phyloP scores from a whole-genome alignment of 2,888 invertebrate species.

The Heliconius aoede region DNA sequence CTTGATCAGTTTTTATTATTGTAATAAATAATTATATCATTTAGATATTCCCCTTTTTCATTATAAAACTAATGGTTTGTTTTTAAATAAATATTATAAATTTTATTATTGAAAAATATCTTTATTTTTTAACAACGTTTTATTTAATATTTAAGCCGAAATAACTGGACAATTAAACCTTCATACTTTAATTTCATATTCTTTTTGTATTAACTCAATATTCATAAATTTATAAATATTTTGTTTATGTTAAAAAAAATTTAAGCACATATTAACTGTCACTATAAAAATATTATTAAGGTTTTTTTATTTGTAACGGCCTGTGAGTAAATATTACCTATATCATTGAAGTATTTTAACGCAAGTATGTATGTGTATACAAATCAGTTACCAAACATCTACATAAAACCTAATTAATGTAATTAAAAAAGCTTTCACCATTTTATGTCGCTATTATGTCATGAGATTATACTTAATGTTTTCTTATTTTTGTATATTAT shows the following conservation, averaged over 20 bases:
- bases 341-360: background rate
- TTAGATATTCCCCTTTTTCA: too few species aligned
- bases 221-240: background rate
- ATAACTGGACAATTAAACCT: too few species aligned
- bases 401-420: background rate
- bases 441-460: background rate
- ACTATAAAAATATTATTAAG: background rate
- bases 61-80: too few species aligned
- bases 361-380: background rate
- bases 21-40: too few species aligned
- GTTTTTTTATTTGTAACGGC: background rate
- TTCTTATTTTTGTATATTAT: background rate
- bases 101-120: too few species aligned
- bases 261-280: background rate
- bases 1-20: too few species aligned
- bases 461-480: background rate
- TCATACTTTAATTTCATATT: too few species aligned
- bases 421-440: constrained; percentile 5
- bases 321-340: background rate
- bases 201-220: background rate
- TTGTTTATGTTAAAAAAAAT: background rate
- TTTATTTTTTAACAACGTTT: too few species aligned
- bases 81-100: too few species aligned
- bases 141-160: too few species aligned
- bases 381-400: background rate